Base-by-base conservation (phyloP, 2,797 vertebrate genomes). In the Diglossa cyanea region DNA sequence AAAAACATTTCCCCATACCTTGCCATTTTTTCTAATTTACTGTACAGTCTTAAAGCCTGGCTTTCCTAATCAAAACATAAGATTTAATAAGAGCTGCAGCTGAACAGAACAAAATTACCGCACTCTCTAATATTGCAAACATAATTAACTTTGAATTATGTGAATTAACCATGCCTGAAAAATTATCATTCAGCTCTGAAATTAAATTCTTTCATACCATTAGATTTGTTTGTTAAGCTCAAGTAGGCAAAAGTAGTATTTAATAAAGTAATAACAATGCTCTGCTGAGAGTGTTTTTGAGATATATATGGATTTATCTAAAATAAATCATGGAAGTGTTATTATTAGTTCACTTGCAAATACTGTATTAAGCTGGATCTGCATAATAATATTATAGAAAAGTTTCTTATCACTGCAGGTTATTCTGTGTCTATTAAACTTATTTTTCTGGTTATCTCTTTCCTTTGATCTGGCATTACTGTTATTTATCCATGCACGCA, bases 111-210 rank as follows among this genome's bases (percentile, higher is more conserved):
- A 97, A 98, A 98, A 98, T 98, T 97, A 98, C 92, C 51, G 77
- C 88, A 98, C 90, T 97, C 95, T 90, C 92, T 98, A 97, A 98
- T 98, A 98, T 97, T 54, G 35, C 97, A 98, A 98, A 98, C 96
- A 97, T 97, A 98, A 98, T 98, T 98, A 98, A 98, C 98, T 98
- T 98, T 98, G 98, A 98, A 98, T 98, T 98, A 98, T 97, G 95
- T 97, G 97, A 98, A 97, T 98, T 98, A 98, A 98, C 97, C 98
- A 95, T 95, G 98, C 97, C 96, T 98, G 97, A 98, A 97, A 98
- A 98, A 98, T 98, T 98, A 98, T 97, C 97, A 97, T 98, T 98
- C 98, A 96, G 90, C 97, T 98, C 96, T 98, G 97, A 98, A 98
- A 98, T 98, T 98, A 98, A 98, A 98, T 98, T 98, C 97, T 97